phyloP scores from a whole-genome alignment of 1,140 invertebrate species.

The Trichonephila clavipes region DNA sequence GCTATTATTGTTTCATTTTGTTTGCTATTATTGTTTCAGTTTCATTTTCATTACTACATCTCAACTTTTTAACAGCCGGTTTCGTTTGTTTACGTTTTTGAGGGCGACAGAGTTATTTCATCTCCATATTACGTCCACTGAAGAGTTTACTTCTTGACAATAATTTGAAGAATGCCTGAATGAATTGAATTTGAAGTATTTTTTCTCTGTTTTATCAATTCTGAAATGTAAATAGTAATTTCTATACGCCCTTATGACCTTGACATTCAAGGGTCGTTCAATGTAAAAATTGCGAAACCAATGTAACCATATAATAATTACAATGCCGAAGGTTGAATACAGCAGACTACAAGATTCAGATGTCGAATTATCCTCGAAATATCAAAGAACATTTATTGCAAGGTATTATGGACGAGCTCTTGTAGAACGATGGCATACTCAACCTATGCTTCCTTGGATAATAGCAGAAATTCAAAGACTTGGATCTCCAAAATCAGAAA shows the following conservation, averaged over 20 bases:
- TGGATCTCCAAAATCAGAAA: conserved; percentile 73
- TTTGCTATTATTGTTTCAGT: too few species aligned
- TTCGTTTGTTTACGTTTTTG: conserved; percentile 65
- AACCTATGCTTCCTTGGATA: conserved; percentile 75
- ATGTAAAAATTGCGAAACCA: background rate
- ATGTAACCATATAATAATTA: background rate
- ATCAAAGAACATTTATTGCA: conserved; percentile 72
- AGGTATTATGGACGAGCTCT: conserved; percentile 72
- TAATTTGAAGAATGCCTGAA: background rate
- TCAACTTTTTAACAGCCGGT: conserved; percentile 52
- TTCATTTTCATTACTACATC: conserved; percentile 3
- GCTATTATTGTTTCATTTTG: too few species aligned
- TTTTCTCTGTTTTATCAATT: background rate
- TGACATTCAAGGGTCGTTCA: conserved; percentile 69
- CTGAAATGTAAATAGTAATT: background rate
- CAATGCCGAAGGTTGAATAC: conserved; percentile 70
- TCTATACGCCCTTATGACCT: conserved; percentile 50
- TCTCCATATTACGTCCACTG: background rate
- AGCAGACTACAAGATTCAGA: conserved; percentile 69
- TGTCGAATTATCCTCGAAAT: conserved; percentile 68
- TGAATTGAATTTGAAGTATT: background rate
- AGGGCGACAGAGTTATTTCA: background rate
- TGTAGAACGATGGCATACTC: conserved; percentile 76
- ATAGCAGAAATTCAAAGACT: conserved; percentile 72
- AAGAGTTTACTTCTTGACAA: background rate